Percentiles rank a stretch among this genome's conserved stretches.
Evolutionary conservation across 1,140 invertebrate species (phyloP).

Genomic region (Drosophila nannoptera): DNA sequence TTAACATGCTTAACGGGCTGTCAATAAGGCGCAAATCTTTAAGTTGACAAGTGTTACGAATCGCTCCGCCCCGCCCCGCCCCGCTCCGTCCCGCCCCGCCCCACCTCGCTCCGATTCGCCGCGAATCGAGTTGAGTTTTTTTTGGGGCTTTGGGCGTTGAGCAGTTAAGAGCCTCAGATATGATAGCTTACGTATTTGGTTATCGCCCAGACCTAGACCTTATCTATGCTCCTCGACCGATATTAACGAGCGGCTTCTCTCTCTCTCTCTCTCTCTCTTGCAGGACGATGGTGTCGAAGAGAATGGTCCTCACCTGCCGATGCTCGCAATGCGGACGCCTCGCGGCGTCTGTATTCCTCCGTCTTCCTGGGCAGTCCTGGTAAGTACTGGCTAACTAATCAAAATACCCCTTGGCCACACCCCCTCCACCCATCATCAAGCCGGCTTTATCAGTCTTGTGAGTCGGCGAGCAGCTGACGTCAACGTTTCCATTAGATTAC

Average conservation of each 20-base stretch:
- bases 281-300: constrained; percentile 94
- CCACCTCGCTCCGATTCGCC: constrained; percentile 17
- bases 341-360: constrained; percentile 91
- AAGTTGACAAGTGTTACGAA: constrained; percentile 73
- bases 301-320: constrained; percentile 93
- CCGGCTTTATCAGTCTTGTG: constrained; percentile 37
- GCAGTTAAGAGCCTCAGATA: constrained; percentile 36
- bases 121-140: not conserved
- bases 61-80: constrained; percentile 20
- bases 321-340: constrained; percentile 86
- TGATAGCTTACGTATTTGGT: constrained; percentile 4
- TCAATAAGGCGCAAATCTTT: constrained; percentile 63
- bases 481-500: constrained; percentile 69
- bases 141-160: constrained; percentile 41
- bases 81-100: constrained; percentile 13
- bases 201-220: too few relatives aligned
- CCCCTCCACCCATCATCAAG: too few relatives aligned
- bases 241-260: constrained; percentile 64
- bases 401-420: not conserved
- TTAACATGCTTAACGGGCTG: constrained; percentile 61
- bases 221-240: not conserved
- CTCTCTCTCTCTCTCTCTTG: constrained; percentile 63
- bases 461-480: constrained; percentile 47
- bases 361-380: constrained; percentile 94
- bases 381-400: constrained; percentile 79